Conservation (phyloP, 1,140 invertebrate species). For the Drosophila tropicalis region DNA sequence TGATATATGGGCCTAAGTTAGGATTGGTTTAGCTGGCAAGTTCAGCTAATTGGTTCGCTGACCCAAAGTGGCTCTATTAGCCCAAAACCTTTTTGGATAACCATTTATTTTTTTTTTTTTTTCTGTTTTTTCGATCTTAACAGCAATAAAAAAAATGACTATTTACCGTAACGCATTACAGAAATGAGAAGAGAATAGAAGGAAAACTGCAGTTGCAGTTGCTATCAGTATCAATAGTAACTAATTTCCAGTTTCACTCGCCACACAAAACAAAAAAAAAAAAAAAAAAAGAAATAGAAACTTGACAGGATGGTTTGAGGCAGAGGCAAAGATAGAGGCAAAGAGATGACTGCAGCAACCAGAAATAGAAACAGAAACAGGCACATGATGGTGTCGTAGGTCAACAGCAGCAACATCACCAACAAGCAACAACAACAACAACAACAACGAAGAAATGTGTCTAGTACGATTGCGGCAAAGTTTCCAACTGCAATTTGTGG, state of each 20-base stretch:
- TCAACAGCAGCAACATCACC: slow-evolving; percentile 49
- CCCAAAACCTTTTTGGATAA: slow-evolving; percentile 39
- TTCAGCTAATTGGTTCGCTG: slow-evolving; percentile 59
- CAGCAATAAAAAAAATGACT: slow-evolving; percentile 68
- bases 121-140: slow-evolving; percentile 61
- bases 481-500: slow-evolving; percentile 75
- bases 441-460: slow-evolving; percentile 20
- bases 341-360: slow-evolving; percentile 35
- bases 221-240: slow-evolving; percentile 78
- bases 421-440: slow-evolving; percentile 34
- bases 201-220: slow-evolving; percentile 45
- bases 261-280: slow-evolving; percentile 29
- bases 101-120: slow-evolving; percentile 21
- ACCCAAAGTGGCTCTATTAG: slow-evolving; percentile 57
- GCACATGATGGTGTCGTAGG: slow-evolving; percentile 76
- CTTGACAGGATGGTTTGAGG: not conserved
- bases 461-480: slow-evolving; percentile 54
- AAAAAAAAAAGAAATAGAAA: not conserved
- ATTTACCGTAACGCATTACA: slow-evolving; percentile 78
- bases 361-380: slow-evolving; percentile 34
- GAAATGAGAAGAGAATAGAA: not conserved
- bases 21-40: slow-evolving; percentile 15
- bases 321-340: not conserved
- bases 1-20: not conserved
- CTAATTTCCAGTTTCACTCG: slow-evolving; percentile 65